These are phyloP conservation scores for Scatophagus argus DNA, from an alignment of 2,113 vertebrate genomes.

Conservation along the genomic window DNA sequence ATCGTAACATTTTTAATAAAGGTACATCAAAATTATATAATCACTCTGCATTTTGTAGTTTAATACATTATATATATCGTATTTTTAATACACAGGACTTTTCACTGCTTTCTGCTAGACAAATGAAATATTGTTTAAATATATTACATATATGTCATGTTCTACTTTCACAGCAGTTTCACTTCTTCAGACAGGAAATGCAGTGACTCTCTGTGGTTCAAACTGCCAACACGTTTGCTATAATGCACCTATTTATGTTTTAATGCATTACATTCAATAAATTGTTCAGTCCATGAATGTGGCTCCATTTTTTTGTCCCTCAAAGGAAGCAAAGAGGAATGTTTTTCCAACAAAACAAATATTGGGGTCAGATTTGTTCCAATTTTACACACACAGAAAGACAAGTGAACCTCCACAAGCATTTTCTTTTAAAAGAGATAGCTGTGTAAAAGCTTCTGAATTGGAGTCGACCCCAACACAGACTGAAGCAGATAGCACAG, in stretches of 20 bases:
- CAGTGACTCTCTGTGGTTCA: neutral
- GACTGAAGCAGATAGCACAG: slow-evolving; percentile 30
- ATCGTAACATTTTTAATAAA: neutral
- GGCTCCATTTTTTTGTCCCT: slow-evolving; percentile 11
- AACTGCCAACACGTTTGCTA: slow-evolving; percentile 11
- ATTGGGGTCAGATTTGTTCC: slow-evolving; percentile 64
- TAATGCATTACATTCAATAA: slow-evolving; percentile 61
- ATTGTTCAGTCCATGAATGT: slow-evolving; percentile 39
- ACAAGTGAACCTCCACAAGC: slow-evolving; percentile 56
- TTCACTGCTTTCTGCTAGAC: neutral
- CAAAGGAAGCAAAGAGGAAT: slow-evolving; percentile 28
- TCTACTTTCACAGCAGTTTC: slow-evolving; percentile 4
- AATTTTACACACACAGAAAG: slow-evolving; percentile 39
- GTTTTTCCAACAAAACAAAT: slow-evolving; percentile 41
- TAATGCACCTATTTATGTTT: slow-evolving; percentile 51
- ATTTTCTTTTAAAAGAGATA: slow-evolving; percentile 56
- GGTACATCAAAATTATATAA: neutral
- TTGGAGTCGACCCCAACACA: slow-evolving; percentile 41
- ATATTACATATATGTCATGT: neutral
- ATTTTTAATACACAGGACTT: slow-evolving; percentile 2
- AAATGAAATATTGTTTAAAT: slow-evolving; percentile 25
- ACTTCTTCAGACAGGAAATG: neutral
- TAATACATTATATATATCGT: neutral
- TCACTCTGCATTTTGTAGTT: neutral
- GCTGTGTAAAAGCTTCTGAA: slow-evolving; percentile 61